These are phyloP conservation scores for Ictidomys tridecemlineatus DNA, from an alignment of 2,113 vertebrate genomes.

Conservation along the genomic window DNA sequence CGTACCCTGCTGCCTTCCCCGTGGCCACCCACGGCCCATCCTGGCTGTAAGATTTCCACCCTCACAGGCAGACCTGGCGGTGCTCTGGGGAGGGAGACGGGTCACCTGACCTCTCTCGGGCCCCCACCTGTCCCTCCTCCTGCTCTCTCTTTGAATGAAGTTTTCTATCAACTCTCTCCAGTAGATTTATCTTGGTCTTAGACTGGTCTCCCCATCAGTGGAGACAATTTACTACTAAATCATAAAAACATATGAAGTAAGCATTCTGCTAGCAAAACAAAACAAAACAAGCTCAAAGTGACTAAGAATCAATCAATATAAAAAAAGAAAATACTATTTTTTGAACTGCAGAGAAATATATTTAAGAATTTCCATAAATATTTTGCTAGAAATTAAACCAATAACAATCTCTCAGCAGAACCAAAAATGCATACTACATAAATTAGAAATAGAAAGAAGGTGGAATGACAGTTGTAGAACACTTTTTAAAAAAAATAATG, in stretches of 20 bases:
- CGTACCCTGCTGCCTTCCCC: not conserved
- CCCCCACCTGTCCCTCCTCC: not conserved
- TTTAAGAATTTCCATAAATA: not conserved
- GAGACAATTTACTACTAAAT: not conserved
- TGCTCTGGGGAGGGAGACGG: not conserved
- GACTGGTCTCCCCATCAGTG: not conserved
- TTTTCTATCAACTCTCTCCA: not conserved
- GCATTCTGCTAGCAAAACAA: not conserved
- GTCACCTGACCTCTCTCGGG: too few relatives aligned
- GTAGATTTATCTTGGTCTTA: not conserved
- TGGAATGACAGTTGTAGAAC: not conserved
- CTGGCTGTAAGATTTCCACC: constrained; percentile 10
- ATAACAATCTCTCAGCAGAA: not conserved
- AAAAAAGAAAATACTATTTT: not conserved
- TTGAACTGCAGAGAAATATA: not conserved
- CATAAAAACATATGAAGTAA: constrained; percentile 13
- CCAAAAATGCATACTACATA: not conserved
- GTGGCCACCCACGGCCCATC: not conserved
- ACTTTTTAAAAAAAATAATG: not conserved
- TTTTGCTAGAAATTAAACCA: not conserved
- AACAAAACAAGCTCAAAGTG: not conserved
- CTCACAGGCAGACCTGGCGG: not conserved
- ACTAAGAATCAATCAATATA: not conserved
- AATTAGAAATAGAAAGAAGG: not conserved
- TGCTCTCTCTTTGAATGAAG: not conserved